A percentile compares a stretch with the other conserved stretches of the same genome.
phyloP scores from a whole-genome alignment of 2,888 invertebrate species.

The Drosophila helvetica region DNA sequence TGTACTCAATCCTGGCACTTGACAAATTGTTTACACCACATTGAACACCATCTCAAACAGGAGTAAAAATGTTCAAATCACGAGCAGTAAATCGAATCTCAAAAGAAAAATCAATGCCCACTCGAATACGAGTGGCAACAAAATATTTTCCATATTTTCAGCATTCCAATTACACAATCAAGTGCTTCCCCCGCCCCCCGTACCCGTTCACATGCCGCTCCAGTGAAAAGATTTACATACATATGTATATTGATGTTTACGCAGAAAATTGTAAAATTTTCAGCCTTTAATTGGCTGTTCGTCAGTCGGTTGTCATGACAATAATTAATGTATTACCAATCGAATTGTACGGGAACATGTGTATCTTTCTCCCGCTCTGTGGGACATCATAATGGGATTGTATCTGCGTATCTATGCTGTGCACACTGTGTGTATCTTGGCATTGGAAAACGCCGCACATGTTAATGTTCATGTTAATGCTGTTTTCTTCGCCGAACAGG shows the following conservation, averaged over 20 bases:
- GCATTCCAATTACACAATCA: conserved; percentile 58
- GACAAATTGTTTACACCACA: conserved; percentile 23
- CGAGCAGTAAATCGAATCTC: conserved; percentile 10
- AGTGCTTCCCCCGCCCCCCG: conserved; percentile 30
- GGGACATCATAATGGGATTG: conserved; percentile 6
- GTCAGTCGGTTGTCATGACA: conserved; percentile 77
- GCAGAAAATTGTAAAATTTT: conserved; percentile 64
- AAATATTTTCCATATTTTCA: conserved; percentile 14
- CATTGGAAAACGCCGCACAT: conserved; percentile 43
- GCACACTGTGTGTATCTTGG: conserved; percentile 58
- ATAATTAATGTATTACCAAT: conserved; percentile 75
- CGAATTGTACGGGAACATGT: conserved; percentile 49
- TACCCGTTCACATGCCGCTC: too few species aligned
- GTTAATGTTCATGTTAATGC: conserved; percentile 18
- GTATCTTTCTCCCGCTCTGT: conserved; percentile 27
- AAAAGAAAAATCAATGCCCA: conserved; percentile 35
- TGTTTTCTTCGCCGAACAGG: conserved; percentile 36
- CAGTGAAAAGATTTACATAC: neutral
- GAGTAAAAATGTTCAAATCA: conserved; percentile 11
- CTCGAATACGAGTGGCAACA: conserved; percentile 52
- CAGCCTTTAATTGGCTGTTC: conserved; percentile 68
- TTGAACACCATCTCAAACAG: conserved; percentile 10
- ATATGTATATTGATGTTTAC: conserved; percentile 12
- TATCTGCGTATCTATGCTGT: conserved; percentile 24
- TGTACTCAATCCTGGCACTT: neutral